These are phyloP conservation scores for Pristis pectinata DNA, from an alignment of 2,797 vertebrate species.

Conservation along the genomic window DNA sequence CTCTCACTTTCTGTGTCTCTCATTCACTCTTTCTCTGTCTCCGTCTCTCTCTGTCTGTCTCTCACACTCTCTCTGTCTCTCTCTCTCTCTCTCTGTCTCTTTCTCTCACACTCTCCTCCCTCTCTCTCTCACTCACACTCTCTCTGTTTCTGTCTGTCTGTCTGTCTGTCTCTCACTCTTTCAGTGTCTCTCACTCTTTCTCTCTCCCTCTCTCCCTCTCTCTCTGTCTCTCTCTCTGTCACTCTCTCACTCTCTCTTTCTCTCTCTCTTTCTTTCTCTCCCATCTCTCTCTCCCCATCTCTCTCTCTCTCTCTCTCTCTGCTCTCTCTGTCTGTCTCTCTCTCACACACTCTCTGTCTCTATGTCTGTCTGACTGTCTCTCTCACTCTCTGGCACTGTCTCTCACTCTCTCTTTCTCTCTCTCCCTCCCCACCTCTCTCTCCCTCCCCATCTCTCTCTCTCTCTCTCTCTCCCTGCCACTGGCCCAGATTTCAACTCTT, in stretches of 20 bases:
- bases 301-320: background rate
- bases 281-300: background rate
- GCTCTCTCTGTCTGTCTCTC: background rate
- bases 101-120: conserved; percentile 39
- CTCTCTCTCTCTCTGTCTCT: conserved; percentile 44
- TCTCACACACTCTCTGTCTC: background rate
- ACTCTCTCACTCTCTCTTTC: background rate
- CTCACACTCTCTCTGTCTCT: conserved; percentile 43
- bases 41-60: background rate
- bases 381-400: background rate
- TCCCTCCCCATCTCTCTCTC: background rate
- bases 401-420: background rate
- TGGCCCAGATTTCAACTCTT: background rate
- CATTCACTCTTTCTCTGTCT: background rate
- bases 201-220: background rate
- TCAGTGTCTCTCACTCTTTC: background rate
- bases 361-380: background rate
- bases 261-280: background rate
- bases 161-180: conserved; percentile 44
- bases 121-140: background rate
- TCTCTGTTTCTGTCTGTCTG: conserved; percentile 18
- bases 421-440: too few species aligned
- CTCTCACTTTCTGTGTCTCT: background rate
- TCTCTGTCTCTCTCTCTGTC: background rate
- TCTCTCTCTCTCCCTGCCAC: background rate